Conservation (phyloP, 2,113 vertebrate genomes). For the Machaerirhynchus nigripectus region DNA sequence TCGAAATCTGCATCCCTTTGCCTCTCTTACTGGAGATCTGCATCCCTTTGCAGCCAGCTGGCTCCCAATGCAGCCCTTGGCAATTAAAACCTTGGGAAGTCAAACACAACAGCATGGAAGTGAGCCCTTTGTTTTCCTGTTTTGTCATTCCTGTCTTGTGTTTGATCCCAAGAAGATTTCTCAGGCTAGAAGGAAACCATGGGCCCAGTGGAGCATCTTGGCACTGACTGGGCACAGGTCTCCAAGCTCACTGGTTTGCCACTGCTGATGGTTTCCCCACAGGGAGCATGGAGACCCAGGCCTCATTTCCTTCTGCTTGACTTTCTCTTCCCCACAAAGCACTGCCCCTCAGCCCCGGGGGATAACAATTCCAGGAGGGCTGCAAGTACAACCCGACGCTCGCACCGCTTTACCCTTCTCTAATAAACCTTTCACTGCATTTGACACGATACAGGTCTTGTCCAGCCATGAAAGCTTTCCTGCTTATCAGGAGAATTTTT, state of each 20-base stretch:
- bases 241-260: background rate
- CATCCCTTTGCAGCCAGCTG: constrained; percentile 31
- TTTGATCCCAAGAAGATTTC: background rate
- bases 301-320: background rate
- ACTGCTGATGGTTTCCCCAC: background rate
- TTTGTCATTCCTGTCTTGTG: constrained; percentile 15
- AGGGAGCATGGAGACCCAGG: background rate
- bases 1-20: background rate
- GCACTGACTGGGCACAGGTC: background rate
- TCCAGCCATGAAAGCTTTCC: constrained; percentile 42
- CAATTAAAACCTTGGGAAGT: constrained; percentile 45
- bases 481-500: constrained; percentile 53
- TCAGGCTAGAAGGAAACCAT: background rate
- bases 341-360: background rate
- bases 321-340: background rate
- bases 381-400: background rate
- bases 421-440: constrained; percentile 28
- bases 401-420: background rate
- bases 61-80: background rate
- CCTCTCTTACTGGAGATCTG: background rate
- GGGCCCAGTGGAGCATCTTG: background rate
- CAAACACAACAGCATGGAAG: constrained; percentile 35
- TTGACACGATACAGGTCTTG: constrained; percentile 51
- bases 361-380: background rate
- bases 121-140: background rate